Conservation (phyloP, 2,888 invertebrate genomes). For the Thereva unica region DNA sequence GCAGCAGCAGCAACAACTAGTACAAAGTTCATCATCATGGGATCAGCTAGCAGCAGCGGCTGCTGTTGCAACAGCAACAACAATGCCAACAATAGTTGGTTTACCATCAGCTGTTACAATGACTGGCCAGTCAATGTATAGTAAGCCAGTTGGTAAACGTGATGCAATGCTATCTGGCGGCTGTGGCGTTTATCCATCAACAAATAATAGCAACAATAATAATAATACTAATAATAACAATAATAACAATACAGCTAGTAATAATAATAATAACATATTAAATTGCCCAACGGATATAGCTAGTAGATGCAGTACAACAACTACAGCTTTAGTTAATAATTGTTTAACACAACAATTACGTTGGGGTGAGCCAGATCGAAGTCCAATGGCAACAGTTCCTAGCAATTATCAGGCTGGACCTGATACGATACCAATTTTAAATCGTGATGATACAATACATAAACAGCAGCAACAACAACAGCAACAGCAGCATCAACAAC, state of each 20-base stretch:
- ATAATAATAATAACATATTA: constrained; percentile 27
- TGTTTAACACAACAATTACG: constrained; percentile 43
- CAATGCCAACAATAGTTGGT: constrained; percentile 42
- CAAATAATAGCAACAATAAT: constrained; percentile 4
- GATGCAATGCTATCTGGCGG: constrained; percentile 59
- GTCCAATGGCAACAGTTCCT: constrained; percentile 60
- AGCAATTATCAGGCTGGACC: constrained; percentile 60
- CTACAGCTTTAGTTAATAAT: constrained; percentile 43
- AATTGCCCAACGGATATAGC: constrained; percentile 33
- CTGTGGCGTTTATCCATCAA: constrained; percentile 43
- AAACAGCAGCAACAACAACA: constrained; percentile 39
- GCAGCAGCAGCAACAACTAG: constrained; percentile 46
- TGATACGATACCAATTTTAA: constrained; percentile 45
- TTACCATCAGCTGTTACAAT: constrained; percentile 34
- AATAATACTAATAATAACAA: constrained; percentile 20
- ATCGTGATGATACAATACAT: constrained; percentile 39
- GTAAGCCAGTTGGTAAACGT: constrained; percentile 52
- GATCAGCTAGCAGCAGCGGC: constrained; percentile 53
- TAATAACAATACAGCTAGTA: constrained; percentile 27
- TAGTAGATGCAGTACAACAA: constrained; percentile 31
- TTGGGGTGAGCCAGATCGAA: constrained; percentile 52
- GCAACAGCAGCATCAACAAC: constrained; percentile 41
- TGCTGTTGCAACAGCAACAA: constrained; percentile 49
- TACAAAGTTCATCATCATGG: constrained; percentile 50
- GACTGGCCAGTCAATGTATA: constrained; percentile 41